These are phyloP conservation scores for Proterorhinus semilunaris DNA, from an alignment of 2,113 vertebrate species.

Conservation along the genomic window DNA sequence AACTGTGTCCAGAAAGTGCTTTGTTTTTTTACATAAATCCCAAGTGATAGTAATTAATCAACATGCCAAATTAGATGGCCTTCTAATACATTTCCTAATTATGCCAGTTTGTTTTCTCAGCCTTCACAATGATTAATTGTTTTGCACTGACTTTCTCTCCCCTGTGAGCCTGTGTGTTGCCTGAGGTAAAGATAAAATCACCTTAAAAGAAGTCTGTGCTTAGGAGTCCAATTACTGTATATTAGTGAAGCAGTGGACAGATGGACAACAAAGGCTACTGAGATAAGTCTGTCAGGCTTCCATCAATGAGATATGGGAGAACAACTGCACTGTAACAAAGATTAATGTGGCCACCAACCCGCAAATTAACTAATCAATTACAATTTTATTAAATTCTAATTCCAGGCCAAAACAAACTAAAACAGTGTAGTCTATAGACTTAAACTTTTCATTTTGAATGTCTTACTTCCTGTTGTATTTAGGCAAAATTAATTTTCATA, in stretches of 20 bases:
- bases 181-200: constrained; percentile 47
- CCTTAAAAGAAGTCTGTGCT: constrained; percentile 16
- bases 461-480: not conserved
- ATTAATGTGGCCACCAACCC: constrained; percentile 40
- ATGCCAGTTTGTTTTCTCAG: constrained; percentile 65
- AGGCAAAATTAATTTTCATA: not conserved
- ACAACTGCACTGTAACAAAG: constrained; percentile 31
- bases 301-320: constrained; percentile 29
- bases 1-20: constrained; percentile 8
- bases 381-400: constrained; percentile 4
- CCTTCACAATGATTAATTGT: constrained; percentile 78
- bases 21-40: constrained; percentile 40
- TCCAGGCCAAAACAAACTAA: not conserved
- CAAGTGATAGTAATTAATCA: constrained; percentile 75
- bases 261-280: constrained; percentile 41
- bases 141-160: constrained; percentile 53
- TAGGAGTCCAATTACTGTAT: constrained; percentile 44
- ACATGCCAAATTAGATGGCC: constrained; percentile 59
- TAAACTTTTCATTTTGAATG: not conserved
- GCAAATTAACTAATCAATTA: constrained; percentile 34
- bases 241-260: constrained; percentile 39
- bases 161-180: constrained; percentile 44
- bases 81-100: constrained; percentile 70
- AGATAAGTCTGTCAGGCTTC: constrained; percentile 38
- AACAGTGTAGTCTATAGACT: not conserved